Evolutionary conservation across 92 coral and sea anemone species (phyloP).

Genomic region (Pocillopora meandrina): DNA sequence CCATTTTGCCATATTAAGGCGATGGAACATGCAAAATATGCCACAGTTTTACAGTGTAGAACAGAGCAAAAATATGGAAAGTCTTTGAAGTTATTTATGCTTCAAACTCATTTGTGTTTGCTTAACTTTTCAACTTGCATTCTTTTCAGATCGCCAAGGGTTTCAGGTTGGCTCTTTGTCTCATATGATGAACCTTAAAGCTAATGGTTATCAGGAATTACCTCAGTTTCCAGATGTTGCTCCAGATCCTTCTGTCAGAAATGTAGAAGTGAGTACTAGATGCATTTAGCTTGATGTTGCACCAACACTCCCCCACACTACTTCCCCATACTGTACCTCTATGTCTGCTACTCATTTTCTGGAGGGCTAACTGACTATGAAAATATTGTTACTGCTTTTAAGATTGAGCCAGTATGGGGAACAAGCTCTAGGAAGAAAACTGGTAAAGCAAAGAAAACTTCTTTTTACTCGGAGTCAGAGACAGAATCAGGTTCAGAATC

Average conservation of each 20-base stretch:
- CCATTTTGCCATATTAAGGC: too few species aligned
- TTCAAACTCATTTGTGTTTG: neutral
- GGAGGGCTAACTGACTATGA: neutral
- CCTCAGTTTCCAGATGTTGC: constrained; percentile 90
- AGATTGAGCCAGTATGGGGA: constrained; percentile 64
- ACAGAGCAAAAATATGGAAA: neutral
- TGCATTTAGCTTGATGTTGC: neutral
- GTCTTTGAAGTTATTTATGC: neutral
- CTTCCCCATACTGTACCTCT: neutral
- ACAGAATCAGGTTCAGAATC: constrained; percentile 43
- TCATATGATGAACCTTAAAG: constrained; percentile 91
- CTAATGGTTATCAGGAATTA: constrained; percentile 89
- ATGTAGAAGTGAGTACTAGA: constrained; percentile 75
- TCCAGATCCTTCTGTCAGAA: constrained; percentile 92
- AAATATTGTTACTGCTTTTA: neutral
- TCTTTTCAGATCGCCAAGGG: constrained; percentile 86
- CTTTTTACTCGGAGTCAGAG: constrained; percentile 81
- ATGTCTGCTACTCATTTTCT: neutral
- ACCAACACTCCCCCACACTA: neutral
- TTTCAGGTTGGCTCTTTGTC: constrained; percentile 94
- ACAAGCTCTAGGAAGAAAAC: constrained; percentile 50
- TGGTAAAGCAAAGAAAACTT: constrained; percentile 60
- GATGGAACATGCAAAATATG: too few species aligned
- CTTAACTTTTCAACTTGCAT: neutral
- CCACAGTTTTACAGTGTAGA: too few species aligned